phyloP scores from a whole-genome alignment of 2,797 vertebrate genomes.

The Microhierax caerulescens region DNA sequence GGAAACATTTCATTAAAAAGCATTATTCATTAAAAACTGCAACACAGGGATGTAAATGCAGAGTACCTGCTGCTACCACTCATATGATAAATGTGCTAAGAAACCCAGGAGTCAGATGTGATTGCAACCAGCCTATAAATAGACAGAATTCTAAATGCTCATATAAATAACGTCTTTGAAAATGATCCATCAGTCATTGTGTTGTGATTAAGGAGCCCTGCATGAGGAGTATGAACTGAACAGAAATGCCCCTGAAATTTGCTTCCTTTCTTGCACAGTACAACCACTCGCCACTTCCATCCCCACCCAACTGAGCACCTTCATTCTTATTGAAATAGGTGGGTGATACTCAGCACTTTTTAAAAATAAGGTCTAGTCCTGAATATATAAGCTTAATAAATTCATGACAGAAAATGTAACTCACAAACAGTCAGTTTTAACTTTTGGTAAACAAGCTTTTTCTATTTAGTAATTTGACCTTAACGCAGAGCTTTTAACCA shows the following conservation, averaged over 20 bases:
- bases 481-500: not conserved
- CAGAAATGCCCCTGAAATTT: not conserved
- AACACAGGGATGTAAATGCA: not conserved
- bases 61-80: constrained; percentile 2
- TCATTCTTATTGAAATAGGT: not conserved
- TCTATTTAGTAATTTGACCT: not conserved
- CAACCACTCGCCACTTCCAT: not conserved
- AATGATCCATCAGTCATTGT: not conserved
- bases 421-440: not conserved
- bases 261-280: not conserved
- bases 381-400: not conserved
- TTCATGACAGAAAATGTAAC: not conserved
- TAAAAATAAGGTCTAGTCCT: not conserved
- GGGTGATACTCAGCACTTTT: not conserved
- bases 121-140: constrained; percentile 14
- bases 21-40: not conserved
- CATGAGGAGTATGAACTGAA: not conserved
- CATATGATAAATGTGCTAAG: not conserved
- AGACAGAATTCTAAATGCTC: not conserved
- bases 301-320: not conserved
- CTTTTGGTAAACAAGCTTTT: not conserved
- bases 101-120: not conserved
- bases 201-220: not conserved
- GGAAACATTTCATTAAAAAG: not conserved
- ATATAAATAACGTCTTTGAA: constrained; percentile 15